These are phyloP conservation scores for Rhodophaea formosa DNA, from an alignment of 2,888 invertebrate genomes.

Conservation along the genomic window DNA sequence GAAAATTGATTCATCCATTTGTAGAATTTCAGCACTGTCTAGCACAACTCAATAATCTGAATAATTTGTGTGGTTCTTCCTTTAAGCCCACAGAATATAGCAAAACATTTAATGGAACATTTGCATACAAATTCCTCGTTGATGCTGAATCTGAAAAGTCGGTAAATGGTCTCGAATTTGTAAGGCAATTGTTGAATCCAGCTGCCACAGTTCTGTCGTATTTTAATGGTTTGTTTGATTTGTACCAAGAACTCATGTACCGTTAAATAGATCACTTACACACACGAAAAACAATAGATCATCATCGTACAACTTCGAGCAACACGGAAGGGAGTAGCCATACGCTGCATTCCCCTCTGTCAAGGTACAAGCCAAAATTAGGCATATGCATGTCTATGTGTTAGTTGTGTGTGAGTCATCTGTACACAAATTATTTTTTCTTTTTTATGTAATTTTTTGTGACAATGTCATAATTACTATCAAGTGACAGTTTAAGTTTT, in stretches of 20 bases:
- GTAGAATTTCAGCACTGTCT: constrained; percentile 43
- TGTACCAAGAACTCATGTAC: constrained; percentile 18
- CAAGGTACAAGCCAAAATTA: no score
- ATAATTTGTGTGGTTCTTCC: constrained; percentile 41
- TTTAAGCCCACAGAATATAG: constrained; percentile 34
- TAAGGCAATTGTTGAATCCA: constrained; percentile 10
- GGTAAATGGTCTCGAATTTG: not conserved
- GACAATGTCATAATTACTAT: no score
- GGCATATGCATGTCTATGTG: no score
- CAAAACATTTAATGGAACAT: constrained; percentile 41
- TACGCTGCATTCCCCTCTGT: no score
- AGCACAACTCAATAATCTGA: constrained; percentile 42
- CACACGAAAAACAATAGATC: no score
- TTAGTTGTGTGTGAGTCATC: no score
- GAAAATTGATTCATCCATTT: constrained; percentile 30
- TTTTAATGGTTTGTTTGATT: constrained; percentile 17
- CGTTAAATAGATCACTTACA: not conserved
- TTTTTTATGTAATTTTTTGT: no score
- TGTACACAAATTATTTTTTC: no score
- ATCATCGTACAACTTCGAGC: no score
- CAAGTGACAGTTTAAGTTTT: no score
- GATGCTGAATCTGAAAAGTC: constrained; percentile 20
- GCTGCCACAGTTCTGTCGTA: constrained; percentile 23
- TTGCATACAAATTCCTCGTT: constrained; percentile 37
- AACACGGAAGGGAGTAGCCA: no score